Conservation (phyloP, 2,888 invertebrate genomes). For the Eremobia ochroleuca region DNA sequence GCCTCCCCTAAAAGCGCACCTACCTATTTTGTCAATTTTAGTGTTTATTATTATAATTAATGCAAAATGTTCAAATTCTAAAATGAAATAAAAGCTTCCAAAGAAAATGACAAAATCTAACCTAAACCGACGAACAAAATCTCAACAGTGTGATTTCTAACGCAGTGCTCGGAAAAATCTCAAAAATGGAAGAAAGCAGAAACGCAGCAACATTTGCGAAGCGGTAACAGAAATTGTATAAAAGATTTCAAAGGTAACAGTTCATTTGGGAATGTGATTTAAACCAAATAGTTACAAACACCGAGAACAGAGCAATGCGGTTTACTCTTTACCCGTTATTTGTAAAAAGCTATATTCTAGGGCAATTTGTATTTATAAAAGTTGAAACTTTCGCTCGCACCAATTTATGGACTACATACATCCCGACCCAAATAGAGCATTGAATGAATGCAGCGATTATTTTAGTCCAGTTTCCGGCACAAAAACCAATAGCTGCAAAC, state of each 20-base stretch:
- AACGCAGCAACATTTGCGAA: slow-evolving; percentile 13
- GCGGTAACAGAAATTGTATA: slow-evolving; percentile 3
- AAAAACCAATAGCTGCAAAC: slow-evolving; percentile 32
- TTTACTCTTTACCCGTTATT: slow-evolving; percentile 2
- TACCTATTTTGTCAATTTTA: neutral
- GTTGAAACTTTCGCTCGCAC: neutral
- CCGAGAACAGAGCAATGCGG: neutral
- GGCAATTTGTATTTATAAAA: slow-evolving; percentile 31
- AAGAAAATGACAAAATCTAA: neutral
- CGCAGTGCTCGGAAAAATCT: slow-evolving; percentile 15
- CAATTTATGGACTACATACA: slow-evolving; percentile 40
- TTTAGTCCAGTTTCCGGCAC: slow-evolving; percentile 34
- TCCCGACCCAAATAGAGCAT: slow-evolving; percentile 13
- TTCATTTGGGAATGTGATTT: slow-evolving; percentile 26
- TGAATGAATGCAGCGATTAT: slow-evolving; percentile 45
- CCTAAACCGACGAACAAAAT: neutral
- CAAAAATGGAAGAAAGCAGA: slow-evolving; percentile 31
- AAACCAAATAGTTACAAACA: slow-evolving; percentile 13
- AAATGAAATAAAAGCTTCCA: neutral
- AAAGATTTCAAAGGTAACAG: slow-evolving; percentile 3
- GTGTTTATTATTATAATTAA: neutral
- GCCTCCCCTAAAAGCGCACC: neutral
- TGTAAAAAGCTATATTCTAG: slow-evolving; percentile 21
- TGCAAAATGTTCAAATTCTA: neutral
- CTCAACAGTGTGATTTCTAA: neutral